These are phyloP conservation scores for Morone saxatilis DNA, from an alignment of 2,113 vertebrate species.

Conservation along the genomic window DNA sequence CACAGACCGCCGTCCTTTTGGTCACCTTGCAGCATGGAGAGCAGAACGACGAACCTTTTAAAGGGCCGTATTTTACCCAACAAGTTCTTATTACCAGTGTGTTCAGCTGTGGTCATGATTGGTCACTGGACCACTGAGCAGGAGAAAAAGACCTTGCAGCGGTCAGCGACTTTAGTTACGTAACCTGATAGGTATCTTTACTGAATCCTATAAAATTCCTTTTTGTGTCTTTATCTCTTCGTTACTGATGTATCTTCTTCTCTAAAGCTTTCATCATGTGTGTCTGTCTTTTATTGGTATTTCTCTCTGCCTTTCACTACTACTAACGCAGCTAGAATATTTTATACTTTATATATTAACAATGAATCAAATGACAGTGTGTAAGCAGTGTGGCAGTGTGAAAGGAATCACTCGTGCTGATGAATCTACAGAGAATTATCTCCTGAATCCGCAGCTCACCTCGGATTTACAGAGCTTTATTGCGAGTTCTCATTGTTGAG, in stretches of 20 bases:
- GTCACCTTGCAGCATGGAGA: conserved; percentile 74
- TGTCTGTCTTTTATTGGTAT: neutral
- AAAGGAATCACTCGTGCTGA: neutral
- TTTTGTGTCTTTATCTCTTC: conserved; percentile 37
- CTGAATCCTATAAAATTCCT: conserved; percentile 36
- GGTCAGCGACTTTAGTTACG: conserved; percentile 55
- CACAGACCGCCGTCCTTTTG: conserved; percentile 42
- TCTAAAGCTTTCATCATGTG: neutral
- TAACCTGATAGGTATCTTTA: conserved; percentile 48
- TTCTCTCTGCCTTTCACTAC: neutral
- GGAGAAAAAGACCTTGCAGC: conserved; percentile 62
- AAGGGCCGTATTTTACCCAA: conserved; percentile 73
- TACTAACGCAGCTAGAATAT: neutral
- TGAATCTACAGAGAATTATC: too few species aligned
- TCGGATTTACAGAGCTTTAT: neutral
- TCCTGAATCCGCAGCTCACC: neutral
- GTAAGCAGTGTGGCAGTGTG: neutral
- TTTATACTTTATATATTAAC: neutral
- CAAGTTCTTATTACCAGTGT: conserved; percentile 68
- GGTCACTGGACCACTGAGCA: conserved; percentile 65
- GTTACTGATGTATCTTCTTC: conserved; percentile 6
- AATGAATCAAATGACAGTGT: neutral
- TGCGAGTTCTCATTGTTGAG: neutral
- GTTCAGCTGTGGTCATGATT: conserved; percentile 56
- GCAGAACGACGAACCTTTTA: conserved; percentile 36